Evolutionary conservation across 92 coral and sea anemone species (phyloP).

Genomic region (Siderastrea siderea): DNA sequence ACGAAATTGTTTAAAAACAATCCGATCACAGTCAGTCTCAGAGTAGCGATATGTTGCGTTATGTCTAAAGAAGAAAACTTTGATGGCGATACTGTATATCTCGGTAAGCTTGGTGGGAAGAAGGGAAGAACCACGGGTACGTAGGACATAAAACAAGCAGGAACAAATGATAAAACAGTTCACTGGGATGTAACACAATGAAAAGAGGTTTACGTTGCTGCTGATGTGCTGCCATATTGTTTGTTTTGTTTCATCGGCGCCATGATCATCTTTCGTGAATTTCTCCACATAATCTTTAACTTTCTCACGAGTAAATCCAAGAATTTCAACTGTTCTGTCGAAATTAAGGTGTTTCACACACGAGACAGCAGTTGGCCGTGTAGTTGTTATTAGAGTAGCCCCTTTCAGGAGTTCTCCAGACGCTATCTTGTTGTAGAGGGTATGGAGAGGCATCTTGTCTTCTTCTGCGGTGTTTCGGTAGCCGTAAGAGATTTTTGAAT

Average conservation of each 20-base stretch:
- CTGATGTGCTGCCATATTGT: constrained; percentile 5
- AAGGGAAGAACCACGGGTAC: background rate
- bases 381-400: background rate
- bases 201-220: background rate
- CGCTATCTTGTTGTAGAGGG: background rate
- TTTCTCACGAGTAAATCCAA: background rate
- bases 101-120: constrained; percentile 36
- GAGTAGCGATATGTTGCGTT: background rate
- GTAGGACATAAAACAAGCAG: background rate
- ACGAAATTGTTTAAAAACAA: background rate
- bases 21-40: background rate
- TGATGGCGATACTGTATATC: constrained; percentile 30
- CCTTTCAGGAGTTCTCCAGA: background rate
- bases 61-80: constrained; percentile 29
- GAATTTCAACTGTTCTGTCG: constrained; percentile 2
- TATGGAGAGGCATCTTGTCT: background rate
- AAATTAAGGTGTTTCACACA: background rate
- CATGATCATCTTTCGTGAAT: background rate
- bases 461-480: background rate
- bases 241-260: background rate
- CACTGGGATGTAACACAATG: constrained; percentile 65
- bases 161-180: constrained; percentile 5
- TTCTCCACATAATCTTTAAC: background rate
- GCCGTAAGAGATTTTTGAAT: background rate
- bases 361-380: background rate